phyloP scores from a whole-genome alignment of 1,140 invertebrate genomes.

The Euwallacea fornicatus region DNA sequence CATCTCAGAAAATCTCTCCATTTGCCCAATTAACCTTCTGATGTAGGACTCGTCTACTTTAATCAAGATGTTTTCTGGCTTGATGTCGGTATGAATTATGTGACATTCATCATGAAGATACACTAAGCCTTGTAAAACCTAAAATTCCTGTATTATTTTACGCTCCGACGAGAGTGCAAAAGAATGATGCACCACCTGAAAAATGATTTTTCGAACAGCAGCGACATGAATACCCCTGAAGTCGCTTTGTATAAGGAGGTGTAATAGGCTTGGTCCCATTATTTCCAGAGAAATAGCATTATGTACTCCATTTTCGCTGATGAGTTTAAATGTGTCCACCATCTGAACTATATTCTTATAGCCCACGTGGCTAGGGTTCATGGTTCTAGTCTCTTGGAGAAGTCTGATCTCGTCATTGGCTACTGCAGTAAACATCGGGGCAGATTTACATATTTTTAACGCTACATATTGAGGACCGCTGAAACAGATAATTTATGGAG shows the following conservation, averaged over 20 bases:
- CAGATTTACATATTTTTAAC: conserved; percentile 97
- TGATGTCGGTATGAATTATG: conserved; percentile 99
- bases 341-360: conserved; percentile 94
- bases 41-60: conserved; percentile 86
- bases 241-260: conserved; percentile 96
- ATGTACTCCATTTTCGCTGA: conserved; percentile 91
- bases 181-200: conserved; percentile 68
- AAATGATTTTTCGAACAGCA: conserved; percentile 93
- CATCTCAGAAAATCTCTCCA: conserved; percentile 55
- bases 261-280: conserved; percentile 94
- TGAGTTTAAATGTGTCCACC: conserved; percentile 96
- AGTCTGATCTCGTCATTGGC: conserved; percentile 98
- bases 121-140: conserved; percentile 88
- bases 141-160: conserved; percentile 17
- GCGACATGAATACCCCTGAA: conserved; percentile 93
- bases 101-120: conserved; percentile 96
- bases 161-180: neutral
- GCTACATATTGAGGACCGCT: conserved; percentile 85
- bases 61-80: conserved; percentile 97
- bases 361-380: conserved; percentile 83
- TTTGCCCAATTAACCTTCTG: conserved; percentile 73
- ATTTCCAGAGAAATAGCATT: conserved; percentile 99
- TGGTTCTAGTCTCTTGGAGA: conserved; percentile 87
- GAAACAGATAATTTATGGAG: conserved; percentile 14
- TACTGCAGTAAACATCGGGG: conserved; percentile 95